Evolutionary conservation across 2,888 invertebrate genomes (phyloP).

Genomic region (Ametastegia equiseti): DNA sequence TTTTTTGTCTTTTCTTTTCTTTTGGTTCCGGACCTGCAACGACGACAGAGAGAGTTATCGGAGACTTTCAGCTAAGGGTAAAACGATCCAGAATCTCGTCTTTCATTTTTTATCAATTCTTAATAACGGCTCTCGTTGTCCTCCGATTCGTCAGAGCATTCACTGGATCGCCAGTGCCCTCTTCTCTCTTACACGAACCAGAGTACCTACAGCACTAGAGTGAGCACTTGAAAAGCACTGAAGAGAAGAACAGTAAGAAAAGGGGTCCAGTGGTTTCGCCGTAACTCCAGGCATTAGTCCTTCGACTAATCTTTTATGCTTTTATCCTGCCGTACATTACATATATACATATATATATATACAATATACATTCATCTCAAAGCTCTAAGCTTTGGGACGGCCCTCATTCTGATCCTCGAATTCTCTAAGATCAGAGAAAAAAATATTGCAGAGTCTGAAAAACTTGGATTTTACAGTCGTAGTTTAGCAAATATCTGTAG

Average conservation of each 20-base stretch:
- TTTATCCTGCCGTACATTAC: not conserved
- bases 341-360: no score
- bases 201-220: constrained; percentile 36
- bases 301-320: constrained; percentile 21
- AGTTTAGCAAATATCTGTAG: not conserved
- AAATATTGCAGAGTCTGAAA: not conserved
- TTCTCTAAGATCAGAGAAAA: not conserved
- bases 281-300: constrained; percentile 19
- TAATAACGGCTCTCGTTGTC: constrained; percentile 44
- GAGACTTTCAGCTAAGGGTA: constrained; percentile 2
- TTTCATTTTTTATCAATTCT: constrained; percentile 37
- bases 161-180: not conserved
- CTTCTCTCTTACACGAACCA: constrained; percentile 19
- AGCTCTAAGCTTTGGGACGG: no score
- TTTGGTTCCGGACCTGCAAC: constrained; percentile 47
- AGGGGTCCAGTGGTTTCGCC: constrained; percentile 10
- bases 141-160: constrained; percentile 14
- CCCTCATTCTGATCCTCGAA: not conserved
- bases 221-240: constrained; percentile 39
- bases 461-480: not conserved
- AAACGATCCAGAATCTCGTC: constrained; percentile 37
- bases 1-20: not conserved
- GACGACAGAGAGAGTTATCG: constrained; percentile 1
- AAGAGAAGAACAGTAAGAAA: constrained; percentile 14
- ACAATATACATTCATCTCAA: not conserved